Conservation (phyloP, 2,888 invertebrate genomes). For the Macrophya annulata region DNA sequence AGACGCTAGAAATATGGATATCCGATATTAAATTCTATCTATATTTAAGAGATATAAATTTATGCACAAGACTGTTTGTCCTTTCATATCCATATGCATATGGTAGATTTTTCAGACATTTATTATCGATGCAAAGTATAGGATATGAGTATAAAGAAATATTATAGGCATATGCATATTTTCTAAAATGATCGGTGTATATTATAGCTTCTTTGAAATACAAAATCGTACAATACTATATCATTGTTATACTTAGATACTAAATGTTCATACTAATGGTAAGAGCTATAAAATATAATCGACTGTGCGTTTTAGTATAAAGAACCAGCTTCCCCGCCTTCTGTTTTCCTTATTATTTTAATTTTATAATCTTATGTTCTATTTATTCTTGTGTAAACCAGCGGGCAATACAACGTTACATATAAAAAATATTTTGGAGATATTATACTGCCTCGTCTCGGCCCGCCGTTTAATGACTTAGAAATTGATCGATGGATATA, state of each 20-base stretch:
- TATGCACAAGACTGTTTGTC: not conserved
- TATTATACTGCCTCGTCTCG: not conserved
- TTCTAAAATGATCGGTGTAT: slow-evolving; percentile 35
- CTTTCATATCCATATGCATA: not conserved
- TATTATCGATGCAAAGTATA: not conserved
- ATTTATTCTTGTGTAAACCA: not conserved
- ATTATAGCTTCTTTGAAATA: slow-evolving; percentile 43
- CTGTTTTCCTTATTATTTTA: not conserved
- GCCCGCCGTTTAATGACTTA: slow-evolving; percentile 36
- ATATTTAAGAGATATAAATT: not conserved
- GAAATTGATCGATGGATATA: slow-evolving; percentile 38
- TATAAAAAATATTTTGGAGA: slow-evolving; percentile 28
- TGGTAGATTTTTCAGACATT: too few relatives aligned
- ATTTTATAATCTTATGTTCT: not conserved
- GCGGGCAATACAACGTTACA: not conserved
- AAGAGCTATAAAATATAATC: slow-evolving; percentile 52
- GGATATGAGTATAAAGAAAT: not conserved
- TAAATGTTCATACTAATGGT: slow-evolving; percentile 18
- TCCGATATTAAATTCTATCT: not conserved
- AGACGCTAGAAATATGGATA: not conserved
- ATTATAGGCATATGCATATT: not conserved
- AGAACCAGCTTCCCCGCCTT: slow-evolving; percentile 10
- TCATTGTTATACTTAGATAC: slow-evolving; percentile 21
- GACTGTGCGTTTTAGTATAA: slow-evolving; percentile 45
- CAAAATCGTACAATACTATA: slow-evolving; percentile 53